These are phyloP conservation scores for Pachycephus smyrnensis DNA, from an alignment of 2,888 invertebrate genomes.

Conservation along the genomic window DNA sequence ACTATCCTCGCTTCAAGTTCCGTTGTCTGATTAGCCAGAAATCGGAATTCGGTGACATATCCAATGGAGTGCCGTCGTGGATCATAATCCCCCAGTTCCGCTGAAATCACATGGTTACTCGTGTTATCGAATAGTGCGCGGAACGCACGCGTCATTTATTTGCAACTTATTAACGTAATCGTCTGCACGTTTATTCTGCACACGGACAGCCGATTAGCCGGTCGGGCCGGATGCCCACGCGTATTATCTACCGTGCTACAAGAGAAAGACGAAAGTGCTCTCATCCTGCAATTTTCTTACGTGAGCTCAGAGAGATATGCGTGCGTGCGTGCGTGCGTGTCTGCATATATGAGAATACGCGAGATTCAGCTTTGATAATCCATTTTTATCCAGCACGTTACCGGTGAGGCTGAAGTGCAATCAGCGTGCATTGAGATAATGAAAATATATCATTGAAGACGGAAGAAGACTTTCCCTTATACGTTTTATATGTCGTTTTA, in stretches of 20 bases:
- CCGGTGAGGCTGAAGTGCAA: neutral
- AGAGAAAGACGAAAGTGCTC: constrained; percentile 29
- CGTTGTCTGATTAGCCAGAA: constrained; percentile 91
- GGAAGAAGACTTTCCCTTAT: neutral
- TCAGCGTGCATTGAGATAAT: neutral
- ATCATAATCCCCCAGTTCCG: constrained; percentile 96
- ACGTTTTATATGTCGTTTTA: neutral
- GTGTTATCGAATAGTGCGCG: constrained; percentile 14
- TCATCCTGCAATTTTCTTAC: constrained; percentile 34
- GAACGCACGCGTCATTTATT: constrained; percentile 27
- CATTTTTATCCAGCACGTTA: neutral
- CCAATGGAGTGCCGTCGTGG: constrained; percentile 87
- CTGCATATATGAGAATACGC: neutral
- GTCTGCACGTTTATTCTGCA: constrained; percentile 18
- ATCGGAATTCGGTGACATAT: constrained; percentile 95
- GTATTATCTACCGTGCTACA: constrained; percentile 27
- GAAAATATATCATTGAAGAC: neutral
- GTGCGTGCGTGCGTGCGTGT: neutral
- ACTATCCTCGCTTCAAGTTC: constrained; percentile 90
- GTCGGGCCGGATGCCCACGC: constrained; percentile 30
- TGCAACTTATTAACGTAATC: constrained; percentile 33
- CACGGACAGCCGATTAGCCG: constrained; percentile 15
- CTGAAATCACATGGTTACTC: constrained; percentile 69
- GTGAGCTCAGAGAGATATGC: neutral
- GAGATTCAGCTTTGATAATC: neutral